phyloP scores from a whole-genome alignment of 1,140 invertebrate genomes.

The Notospermus geniculatus region DNA sequence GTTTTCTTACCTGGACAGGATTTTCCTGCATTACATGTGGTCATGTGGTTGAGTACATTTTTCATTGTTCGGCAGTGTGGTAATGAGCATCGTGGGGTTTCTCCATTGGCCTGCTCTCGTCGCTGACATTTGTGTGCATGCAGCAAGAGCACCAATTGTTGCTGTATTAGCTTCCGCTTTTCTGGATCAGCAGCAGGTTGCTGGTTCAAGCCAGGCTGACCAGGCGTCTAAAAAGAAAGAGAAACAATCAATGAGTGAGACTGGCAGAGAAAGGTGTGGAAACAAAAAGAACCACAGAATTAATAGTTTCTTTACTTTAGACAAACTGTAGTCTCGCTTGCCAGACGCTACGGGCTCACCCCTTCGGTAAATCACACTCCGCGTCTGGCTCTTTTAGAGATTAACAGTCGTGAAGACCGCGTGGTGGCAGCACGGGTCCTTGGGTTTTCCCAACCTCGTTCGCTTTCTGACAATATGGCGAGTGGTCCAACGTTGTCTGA shows the following conservation, averaged over 20 bases:
- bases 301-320: too few species aligned
- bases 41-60: constrained; percentile 98
- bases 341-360: too few species aligned
- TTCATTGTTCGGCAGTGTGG: constrained; percentile 99
- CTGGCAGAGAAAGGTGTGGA: too few species aligned
- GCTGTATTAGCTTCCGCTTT: constrained; percentile 97
- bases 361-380: too few species aligned
- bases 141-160: constrained; percentile 91
- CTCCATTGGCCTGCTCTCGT: constrained; percentile 65
- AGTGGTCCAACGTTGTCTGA: too few species aligned
- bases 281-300: too few species aligned
- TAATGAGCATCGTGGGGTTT: constrained; percentile 69
- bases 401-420: too few species aligned
- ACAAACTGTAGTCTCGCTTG: too few species aligned
- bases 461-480: too few species aligned
- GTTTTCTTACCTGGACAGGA: constrained; percentile 52
- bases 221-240: neutral
- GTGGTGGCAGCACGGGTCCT: too few species aligned
- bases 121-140: constrained; percentile 99
- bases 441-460: too few species aligned
- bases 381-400: too few species aligned
- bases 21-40: constrained; percentile 86
- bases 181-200: constrained; percentile 81
- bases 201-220: constrained; percentile 1
- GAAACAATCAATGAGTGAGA: neutral